Evolutionary conservation across 1,140 invertebrate species (phyloP).

Genomic region (Calliphora vicina): DNA sequence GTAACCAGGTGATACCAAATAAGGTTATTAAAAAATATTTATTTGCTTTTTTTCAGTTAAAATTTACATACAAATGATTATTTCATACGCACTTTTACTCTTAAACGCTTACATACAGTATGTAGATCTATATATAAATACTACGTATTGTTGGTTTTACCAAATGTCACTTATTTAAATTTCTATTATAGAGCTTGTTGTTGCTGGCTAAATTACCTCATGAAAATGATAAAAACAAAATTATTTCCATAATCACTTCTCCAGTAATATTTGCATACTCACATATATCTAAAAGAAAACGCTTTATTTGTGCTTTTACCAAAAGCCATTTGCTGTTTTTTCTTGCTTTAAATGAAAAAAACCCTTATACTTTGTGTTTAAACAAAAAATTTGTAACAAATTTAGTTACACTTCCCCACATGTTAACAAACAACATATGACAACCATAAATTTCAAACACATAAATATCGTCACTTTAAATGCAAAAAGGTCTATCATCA

Average conservation of each 20-base stretch:
- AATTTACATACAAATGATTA: background rate
- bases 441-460: background rate
- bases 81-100: background rate
- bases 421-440: background rate
- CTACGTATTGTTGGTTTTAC: too few relatives aligned
- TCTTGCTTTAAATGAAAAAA: background rate
- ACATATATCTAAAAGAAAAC: background rate
- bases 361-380: background rate
- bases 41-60: background rate
- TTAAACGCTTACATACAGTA: too few relatives aligned
- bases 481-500: too few relatives aligned
- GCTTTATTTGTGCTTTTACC: too few relatives aligned
- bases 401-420: background rate
- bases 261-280: background rate
- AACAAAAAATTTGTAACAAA: background rate
- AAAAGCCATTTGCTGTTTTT: background rate
- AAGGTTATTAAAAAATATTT: background rate
- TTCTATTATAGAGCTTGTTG: background rate
- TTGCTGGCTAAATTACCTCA: slow-evolving; percentile 25
- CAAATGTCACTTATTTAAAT: slow-evolving; percentile 22
- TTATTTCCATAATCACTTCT: slow-evolving; percentile 29
- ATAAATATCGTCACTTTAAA: too few relatives aligned
- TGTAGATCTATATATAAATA: too few relatives aligned
- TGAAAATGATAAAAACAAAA: slow-evolving; percentile 28
- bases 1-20: background rate